Base-by-base conservation (phyloP, 1,140 invertebrate genomes). In the Carposina sasakii region DNA sequence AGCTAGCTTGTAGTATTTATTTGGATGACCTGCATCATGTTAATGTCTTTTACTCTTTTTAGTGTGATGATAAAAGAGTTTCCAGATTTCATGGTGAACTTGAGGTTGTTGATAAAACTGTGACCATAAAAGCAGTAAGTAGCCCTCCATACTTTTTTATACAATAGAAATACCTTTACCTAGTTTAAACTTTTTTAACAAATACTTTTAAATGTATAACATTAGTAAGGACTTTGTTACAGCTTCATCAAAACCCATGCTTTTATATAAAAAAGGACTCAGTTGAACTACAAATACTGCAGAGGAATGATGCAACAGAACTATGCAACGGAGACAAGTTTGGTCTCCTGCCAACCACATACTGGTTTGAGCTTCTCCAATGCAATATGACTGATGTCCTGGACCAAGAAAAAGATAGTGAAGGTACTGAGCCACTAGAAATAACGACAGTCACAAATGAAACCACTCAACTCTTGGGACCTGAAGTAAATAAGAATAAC, bases 211-310 rank as follows among this genome's bases (percentile, higher is more conserved):
- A 16, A 33, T 33, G 24, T 28, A 12, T 28, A 28, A 28, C 19
- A 33, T n/a, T n/a, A n/a, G n/a, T n/a, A n/a, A n/a, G n/a, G n/a
- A n/a, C n/a, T n/a, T n/a, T n/a, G n/a, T 73, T 74, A 21, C 61
- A 81, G 78, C 48, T 79, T 19, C 73, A 78, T 37, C 53, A 61
- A 57, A 83, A 83, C 40, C 79, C 79, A 23, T 81, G 76, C 46
- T 83, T 76, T 43, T 65, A 57, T 24, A 51, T 52, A 40, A 74
- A 64, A 40, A 67, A 63, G 2, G 45, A 31, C 15, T 49, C 46
- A 42, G 50, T 51, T 10, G 59, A 70, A n/a, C 61, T 30, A 8
- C 37, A 72, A 47, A 50, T 74, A 37, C 47, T 81, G 15, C 52
- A 43, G 34, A 57, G 63, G 49, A 52, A 67, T 41, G 40, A 21